Evolutionary conservation across 2,888 invertebrate species (phyloP).

Genomic region (Amphimallon solstitiale): DNA sequence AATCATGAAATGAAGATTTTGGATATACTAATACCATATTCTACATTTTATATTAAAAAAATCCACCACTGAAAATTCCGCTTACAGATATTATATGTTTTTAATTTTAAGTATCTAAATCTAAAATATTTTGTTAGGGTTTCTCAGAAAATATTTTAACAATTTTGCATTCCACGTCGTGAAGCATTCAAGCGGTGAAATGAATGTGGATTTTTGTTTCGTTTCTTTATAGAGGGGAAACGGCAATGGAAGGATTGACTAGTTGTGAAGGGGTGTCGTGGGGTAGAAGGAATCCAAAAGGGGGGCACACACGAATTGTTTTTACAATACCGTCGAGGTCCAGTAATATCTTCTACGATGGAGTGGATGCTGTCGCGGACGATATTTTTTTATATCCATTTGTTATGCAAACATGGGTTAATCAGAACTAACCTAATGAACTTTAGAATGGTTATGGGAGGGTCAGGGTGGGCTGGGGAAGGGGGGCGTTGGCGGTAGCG

Average conservation of each 20-base stretch:
- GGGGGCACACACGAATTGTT: neutral
- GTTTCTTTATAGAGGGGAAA: slow-evolving; percentile 33
- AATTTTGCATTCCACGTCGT: neutral
- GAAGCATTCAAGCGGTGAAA: neutral
- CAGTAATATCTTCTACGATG: neutral
- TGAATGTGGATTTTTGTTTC: slow-evolving; percentile 33
- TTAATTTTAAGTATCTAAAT: neutral
- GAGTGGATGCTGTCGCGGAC: neutral
- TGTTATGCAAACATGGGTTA: slow-evolving; percentile 47
- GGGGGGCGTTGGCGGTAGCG: no score
- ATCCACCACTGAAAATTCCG: no score
- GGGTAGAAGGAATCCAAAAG: neutral
- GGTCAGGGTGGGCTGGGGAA: no score
- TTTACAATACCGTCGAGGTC: neutral
- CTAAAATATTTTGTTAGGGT: neutral
- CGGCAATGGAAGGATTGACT: neutral
- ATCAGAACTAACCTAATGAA: slow-evolving; percentile 48
- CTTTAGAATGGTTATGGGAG: slow-evolving; percentile 2
- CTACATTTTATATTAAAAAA: no score
- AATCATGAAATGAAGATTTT: no score
- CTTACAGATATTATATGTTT: no score
- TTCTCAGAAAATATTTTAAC: slow-evolving; percentile 9
- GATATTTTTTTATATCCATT: slow-evolving; percentile 25
- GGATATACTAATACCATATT: no score
- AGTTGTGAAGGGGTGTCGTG: no score